Evolutionary conservation across 2,888 invertebrate species (phyloP).

Genomic region (Xestia rhomboidea): DNA sequence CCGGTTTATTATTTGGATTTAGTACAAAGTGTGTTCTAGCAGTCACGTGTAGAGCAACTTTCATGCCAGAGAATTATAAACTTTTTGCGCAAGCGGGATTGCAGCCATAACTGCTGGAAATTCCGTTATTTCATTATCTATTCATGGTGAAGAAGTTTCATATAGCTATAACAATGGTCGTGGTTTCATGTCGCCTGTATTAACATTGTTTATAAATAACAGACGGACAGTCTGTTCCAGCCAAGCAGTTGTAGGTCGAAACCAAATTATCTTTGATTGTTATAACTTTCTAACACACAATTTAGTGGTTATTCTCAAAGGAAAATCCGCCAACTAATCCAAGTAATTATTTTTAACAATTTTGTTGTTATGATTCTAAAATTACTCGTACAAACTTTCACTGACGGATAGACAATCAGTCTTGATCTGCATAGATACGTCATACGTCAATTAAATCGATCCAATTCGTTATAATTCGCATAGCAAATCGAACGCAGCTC

Average conservation of each 20-base stretch:
- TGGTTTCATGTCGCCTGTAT: not conserved
- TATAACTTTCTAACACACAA: conserved; percentile 55
- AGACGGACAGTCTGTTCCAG: conserved; percentile 14
- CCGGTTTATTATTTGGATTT: not conserved
- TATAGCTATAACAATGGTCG: not conserved
- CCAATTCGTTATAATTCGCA: conserved; percentile 65
- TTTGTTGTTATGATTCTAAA: conserved; percentile 36
- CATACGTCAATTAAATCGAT: conserved; percentile 60
- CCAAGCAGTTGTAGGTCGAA: conserved; percentile 14
- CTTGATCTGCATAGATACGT: conserved; percentile 31
- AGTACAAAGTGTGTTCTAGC: not conserved
- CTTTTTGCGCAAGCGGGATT: not conserved
- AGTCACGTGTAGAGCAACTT: not conserved
- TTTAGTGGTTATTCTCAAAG: conserved; percentile 40
- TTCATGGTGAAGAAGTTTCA: not conserved
- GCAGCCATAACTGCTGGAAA: not conserved
- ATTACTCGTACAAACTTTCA: conserved; percentile 53
- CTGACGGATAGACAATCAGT: conserved; percentile 34
- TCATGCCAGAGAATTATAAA: not conserved
- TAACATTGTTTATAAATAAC: conserved; percentile 9
- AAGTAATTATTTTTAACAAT: conserved; percentile 28
- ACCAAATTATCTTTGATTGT: conserved; percentile 47
- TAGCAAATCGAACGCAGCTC: conserved; percentile 59
- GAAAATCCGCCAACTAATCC: conserved; percentile 35
- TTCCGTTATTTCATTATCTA: not conserved